Evolutionary conservation across 1,140 invertebrate genomes (phyloP), one percentile per base, ranked within the genome.

Genomic region (Heliconius melpomene): DNA sequence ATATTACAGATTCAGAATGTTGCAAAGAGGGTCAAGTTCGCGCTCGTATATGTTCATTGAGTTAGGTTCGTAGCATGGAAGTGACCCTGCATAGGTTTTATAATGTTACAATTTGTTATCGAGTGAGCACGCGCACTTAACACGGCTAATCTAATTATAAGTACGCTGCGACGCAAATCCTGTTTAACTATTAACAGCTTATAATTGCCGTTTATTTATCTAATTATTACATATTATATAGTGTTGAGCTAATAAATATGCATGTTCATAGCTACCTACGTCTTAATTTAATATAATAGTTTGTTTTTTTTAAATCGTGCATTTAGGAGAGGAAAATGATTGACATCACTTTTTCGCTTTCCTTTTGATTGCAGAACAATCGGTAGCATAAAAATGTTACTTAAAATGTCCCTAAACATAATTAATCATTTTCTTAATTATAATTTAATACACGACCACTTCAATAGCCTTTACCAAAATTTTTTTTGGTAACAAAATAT

Each of bases 1-100:
- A 72, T 23, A 78, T 91, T 92, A 71, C 91, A 92, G 92, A 93
- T 80, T 75, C 84, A 16, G 86, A 86, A 80, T 82, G 82, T 80
- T 83, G 81, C 78, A 81, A 87, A 74, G 77, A 81, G 71, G 88
- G 88, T 73, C 84, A 82, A 79, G 87, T 89, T 38, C 89, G 89
- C 74, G 88, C 90, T 78, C 85, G 91, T 75, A 84, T 92, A 87
- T 93, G 92, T 84, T 87, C 91, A 26, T 85, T 93, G 83, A 92
- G 89, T 90, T 93, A 92, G 92, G 92, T 93, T 92, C 86, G 92
- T 93, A 86, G 89, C 88, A 89, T 90, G 87, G 40, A 82, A 78
- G 86, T 91, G 88, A 72, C 57, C 46, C 29, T 20, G n/a, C 54
- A 52, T 80, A 75, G 72, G n/a, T 72, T 77, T 60, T 74, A 60